phyloP scores from a whole-genome alignment of 92 coral and sea anemone species.

The Zoanthus sociatus region DNA sequence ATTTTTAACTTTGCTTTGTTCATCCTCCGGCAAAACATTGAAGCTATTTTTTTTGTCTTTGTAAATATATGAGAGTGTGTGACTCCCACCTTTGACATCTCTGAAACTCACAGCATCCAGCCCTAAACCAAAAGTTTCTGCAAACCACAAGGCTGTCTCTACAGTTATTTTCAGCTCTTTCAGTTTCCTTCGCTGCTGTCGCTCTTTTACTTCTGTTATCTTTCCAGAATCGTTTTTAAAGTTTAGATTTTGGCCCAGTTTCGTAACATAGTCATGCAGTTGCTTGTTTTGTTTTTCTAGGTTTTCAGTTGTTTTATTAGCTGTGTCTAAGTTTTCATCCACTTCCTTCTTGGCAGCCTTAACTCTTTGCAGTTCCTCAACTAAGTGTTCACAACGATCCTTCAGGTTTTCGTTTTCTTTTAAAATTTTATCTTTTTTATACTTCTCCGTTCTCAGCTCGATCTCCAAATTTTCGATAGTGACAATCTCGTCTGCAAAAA shows the following conservation, averaged over 20 bases:
- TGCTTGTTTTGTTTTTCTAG: conserved; percentile 57
- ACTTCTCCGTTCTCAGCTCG: conserved; percentile 13
- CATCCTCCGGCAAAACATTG: too few species aligned
- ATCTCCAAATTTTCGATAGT: conserved; percentile 42
- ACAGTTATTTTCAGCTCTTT: conserved; percentile 72
- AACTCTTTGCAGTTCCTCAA: conserved; percentile 19
- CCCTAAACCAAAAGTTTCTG: too few species aligned
- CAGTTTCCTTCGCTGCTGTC: conserved; percentile 65
- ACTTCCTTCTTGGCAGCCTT: conserved; percentile 39
- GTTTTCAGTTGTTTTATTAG: conserved; percentile 69
- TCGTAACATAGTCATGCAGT: conserved; percentile 50
- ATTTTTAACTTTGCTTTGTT: too few species aligned
- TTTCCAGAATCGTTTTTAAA: conserved; percentile 43
- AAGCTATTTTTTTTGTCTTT: too few species aligned
- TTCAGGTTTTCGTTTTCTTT: conserved; percentile 28
- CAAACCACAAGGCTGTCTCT: conserved; percentile 74
- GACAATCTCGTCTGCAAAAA: conserved; percentile 44
- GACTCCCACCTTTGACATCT: too few species aligned
- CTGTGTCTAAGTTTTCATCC: conserved; percentile 35
- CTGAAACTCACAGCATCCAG: too few species aligned
- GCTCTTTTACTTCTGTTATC: conserved; percentile 52
- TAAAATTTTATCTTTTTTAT: conserved; percentile 33
- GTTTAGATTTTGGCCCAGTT: conserved; percentile 46
- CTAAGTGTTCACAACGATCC: conserved; percentile 26
- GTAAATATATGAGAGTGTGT: too few species aligned